These are phyloP conservation scores for Dolichoris vasculosae DNA, from an alignment of 1,140 invertebrate species.

Conservation along the genomic window DNA sequence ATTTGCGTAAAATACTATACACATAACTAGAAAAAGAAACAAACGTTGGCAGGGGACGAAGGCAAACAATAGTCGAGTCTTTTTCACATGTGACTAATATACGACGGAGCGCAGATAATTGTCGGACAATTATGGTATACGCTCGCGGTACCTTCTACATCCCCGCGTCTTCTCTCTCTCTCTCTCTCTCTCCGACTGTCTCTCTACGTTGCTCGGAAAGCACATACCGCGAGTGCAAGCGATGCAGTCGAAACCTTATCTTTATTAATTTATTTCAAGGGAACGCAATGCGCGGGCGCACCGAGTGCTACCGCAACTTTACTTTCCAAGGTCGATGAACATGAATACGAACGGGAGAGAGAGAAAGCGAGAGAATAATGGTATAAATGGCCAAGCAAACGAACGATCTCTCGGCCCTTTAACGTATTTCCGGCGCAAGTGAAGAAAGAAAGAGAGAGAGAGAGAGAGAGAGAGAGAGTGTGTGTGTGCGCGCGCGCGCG, in stretches of 20 bases:
- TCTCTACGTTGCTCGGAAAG: constrained; percentile 4
- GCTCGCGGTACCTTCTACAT: background rate
- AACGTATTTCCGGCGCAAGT: constrained; percentile 50
- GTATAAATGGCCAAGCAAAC: constrained; percentile 6
- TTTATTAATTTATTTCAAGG: constrained; percentile 59
- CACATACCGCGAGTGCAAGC: background rate
- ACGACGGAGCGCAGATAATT: constrained; percentile 61
- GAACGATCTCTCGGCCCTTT: constrained; percentile 49
- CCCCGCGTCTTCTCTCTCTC: background rate
- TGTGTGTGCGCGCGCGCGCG: background rate
- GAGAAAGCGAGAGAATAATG: constrained; percentile 27
- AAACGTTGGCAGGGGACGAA: constrained; percentile 39
- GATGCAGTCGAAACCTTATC: constrained; percentile 51
- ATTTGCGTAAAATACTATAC: background rate
- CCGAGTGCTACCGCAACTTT: constrained; percentile 47
- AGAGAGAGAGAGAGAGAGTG: constrained; percentile 8
- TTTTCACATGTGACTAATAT: constrained; percentile 67
- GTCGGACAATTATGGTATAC: constrained; percentile 60
- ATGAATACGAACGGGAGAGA: constrained; percentile 23
- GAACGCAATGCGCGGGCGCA: constrained; percentile 36
- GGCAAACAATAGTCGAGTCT: constrained; percentile 64
- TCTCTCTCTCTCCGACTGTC: background rate
- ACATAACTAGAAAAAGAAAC: background rate
- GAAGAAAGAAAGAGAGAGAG: constrained; percentile 2
- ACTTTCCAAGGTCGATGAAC: constrained; percentile 45